Percentiles rank a stretch among this genome's conserved stretches.
These are phyloP conservation scores for Pterostichus madidus DNA, from an alignment of 2,888 invertebrate species.

Conservation along the genomic window DNA sequence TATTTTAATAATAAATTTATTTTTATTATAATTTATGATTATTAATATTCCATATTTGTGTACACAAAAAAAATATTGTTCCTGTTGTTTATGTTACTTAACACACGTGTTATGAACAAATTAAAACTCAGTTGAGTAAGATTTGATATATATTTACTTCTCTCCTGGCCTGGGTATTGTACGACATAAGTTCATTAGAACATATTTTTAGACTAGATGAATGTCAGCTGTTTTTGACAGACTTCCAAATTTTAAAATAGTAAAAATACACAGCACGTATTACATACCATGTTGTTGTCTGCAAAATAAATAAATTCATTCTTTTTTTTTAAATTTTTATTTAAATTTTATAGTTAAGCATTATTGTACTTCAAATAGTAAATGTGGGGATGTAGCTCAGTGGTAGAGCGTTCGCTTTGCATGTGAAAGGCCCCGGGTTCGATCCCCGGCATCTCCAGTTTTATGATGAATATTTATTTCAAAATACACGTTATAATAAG, in stretches of 20 bases:
- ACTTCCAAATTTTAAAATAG: slow-evolving; percentile 23
- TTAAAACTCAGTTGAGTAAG: too few species aligned
- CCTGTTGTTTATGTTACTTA: too few species aligned
- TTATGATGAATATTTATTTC: too few species aligned
- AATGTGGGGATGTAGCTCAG: slow-evolving; percentile 98
- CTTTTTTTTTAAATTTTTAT: too few species aligned
- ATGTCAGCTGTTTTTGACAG: slow-evolving; percentile 17
- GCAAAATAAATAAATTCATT: too few species aligned
- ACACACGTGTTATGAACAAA: too few species aligned
- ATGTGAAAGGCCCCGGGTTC: slow-evolving; percentile 99
- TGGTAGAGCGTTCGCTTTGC: slow-evolving; percentile 99
- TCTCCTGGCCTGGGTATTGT: not conserved
- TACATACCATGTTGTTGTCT: not conserved
- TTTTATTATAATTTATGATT: not conserved
- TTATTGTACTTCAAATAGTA: not conserved
- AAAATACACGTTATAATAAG: too few species aligned
- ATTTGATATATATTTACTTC: too few species aligned
- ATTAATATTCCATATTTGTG: too few species aligned
- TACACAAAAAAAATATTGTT: too few species aligned
- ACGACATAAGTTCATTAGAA: not conserved
- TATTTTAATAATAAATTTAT: not conserved
- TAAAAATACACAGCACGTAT: slow-evolving; percentile 5
- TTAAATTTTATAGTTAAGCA: not conserved
- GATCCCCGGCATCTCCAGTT: slow-evolving; percentile 96
- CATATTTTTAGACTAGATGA: slow-evolving; percentile 27